These are phyloP conservation scores for Pseudomyrmex flavicornis DNA, from an alignment of 1,140 invertebrate genomes.

Conservation along the genomic window DNA sequence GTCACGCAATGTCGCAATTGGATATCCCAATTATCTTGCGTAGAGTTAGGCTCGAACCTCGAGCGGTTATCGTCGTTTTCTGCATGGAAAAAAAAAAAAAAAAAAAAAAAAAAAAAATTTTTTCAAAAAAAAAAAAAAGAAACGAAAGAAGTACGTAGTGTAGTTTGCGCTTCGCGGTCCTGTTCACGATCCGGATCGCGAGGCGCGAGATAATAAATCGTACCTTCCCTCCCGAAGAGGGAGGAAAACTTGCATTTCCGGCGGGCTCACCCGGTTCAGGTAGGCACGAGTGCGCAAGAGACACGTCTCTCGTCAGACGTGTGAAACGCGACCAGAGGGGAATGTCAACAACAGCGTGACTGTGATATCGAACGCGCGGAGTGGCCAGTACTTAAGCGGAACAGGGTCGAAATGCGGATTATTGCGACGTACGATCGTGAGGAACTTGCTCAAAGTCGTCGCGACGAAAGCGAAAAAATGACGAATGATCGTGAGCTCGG, in stretches of 20 bases:
- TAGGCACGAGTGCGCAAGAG: slow-evolving; percentile 5
- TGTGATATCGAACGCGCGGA: slow-evolving; percentile 56
- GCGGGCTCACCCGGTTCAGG: slow-evolving; percentile 17
- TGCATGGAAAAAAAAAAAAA: slow-evolving; percentile 51
- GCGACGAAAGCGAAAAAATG: neutral
- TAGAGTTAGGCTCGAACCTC: slow-evolving; percentile 67
- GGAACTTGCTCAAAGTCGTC: slow-evolving; percentile 48
- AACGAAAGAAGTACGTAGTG: slow-evolving; percentile 34
- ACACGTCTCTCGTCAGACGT: slow-evolving; percentile 10
- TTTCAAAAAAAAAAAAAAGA: slow-evolving; percentile 6
- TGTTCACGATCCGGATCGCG: slow-evolving; percentile 33
- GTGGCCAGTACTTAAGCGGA: slow-evolving; percentile 70
- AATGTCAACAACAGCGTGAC: slow-evolving; percentile 42
- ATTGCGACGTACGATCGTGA: slow-evolving; percentile 13
- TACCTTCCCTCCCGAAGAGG: slow-evolving; percentile 3
- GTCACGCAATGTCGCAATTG: slow-evolving; percentile 60
- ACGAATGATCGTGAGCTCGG: slow-evolving; percentile 50
- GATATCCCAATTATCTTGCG: slow-evolving; percentile 64
- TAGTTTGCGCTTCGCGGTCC: slow-evolving; percentile 38
- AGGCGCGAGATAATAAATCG: slow-evolving; percentile 6
- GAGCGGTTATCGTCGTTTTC: slow-evolving; percentile 69
- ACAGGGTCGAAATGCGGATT: slow-evolving; percentile 17
- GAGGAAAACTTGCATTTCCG: slow-evolving; percentile 41
- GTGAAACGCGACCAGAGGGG: neutral
- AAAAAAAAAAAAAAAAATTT: slow-evolving; percentile 6